phyloP scores from a whole-genome alignment of 2,888 invertebrate species.

The Leptarthrus brevirostris region DNA sequence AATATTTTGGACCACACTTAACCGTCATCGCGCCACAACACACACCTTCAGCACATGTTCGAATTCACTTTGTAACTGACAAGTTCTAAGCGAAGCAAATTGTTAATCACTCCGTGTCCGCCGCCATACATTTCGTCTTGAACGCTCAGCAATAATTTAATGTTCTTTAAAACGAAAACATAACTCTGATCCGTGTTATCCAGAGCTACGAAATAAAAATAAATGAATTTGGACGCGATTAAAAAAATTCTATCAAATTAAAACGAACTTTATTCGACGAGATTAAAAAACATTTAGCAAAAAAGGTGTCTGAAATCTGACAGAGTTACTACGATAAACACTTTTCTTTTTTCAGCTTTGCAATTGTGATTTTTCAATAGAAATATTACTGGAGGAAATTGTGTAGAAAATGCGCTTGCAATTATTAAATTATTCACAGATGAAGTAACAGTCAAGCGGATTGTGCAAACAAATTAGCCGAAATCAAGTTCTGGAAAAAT shows the following conservation, averaged over 20 bases:
- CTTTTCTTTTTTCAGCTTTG: background rate
- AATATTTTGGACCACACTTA: slow-evolving; percentile 14
- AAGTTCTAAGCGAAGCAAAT: background rate
- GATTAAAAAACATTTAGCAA: too few species aligned
- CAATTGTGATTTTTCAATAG: background rate
- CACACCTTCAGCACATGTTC: background rate
- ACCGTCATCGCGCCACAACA: background rate
- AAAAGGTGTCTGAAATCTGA: slow-evolving; percentile 26
- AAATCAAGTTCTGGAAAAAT: too few species aligned
- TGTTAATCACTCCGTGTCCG: background rate
- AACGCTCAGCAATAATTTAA: too few species aligned
- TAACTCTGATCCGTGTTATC: slow-evolving; percentile 24
- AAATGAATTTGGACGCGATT: slow-evolving; percentile 27
- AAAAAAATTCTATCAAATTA: too few species aligned
- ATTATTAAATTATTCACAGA: slow-evolving; percentile 35
- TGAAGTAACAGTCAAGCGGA: background rate
- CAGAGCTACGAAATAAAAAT: slow-evolving; percentile 15
- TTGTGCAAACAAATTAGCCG: too few species aligned
- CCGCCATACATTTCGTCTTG: background rate
- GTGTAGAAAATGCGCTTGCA: slow-evolving; percentile 8
- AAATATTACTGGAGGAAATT: slow-evolving; percentile 10
- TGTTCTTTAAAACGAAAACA: background rate
- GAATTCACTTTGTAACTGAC: background rate
- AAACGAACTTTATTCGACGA: too few species aligned
- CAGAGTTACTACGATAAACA: background rate